A percentile compares a stretch with the other conserved stretches of the same genome.
phyloP scores from a whole-genome alignment of 2,113 vertebrate genomes.

The Psammodynastes pulverulentus region DNA sequence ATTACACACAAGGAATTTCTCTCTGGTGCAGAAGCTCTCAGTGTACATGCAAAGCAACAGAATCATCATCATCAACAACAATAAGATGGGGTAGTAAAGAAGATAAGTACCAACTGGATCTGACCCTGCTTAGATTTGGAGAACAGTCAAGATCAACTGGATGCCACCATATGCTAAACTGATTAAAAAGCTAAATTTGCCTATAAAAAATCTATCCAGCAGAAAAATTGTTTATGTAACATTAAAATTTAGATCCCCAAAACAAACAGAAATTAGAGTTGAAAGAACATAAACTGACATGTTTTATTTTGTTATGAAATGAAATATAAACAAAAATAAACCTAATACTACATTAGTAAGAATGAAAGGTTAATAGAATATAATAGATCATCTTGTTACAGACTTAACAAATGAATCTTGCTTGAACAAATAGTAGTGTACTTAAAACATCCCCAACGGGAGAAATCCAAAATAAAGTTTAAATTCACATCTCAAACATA shows the following conservation, averaged over 20 bases:
- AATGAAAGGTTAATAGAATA: not conserved
- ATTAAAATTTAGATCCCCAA: not conserved
- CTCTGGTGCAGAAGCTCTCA: not conserved
- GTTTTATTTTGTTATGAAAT: not conserved
- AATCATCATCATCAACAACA: not conserved
- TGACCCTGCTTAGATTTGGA: not conserved
- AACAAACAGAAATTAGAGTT: not conserved
- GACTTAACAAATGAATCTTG: not conserved
- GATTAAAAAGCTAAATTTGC: not conserved
- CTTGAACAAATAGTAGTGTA: conserved; percentile 6
- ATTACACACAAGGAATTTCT: not conserved
- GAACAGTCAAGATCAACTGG: not conserved
- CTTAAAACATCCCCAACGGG: not conserved
- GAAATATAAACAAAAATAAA: not conserved
- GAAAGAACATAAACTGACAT: not conserved
- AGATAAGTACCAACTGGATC: not conserved
- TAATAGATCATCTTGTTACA: not conserved
- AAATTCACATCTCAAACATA: conserved; percentile 37
- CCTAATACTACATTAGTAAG: not conserved
- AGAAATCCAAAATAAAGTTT: not conserved
- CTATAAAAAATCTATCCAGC: not conserved
- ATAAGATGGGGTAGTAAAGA: not conserved
- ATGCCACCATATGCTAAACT: not conserved
- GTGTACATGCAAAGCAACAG: not conserved
- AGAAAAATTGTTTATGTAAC: not conserved